Base-by-base conservation (phyloP, 2,113 vertebrate species). In the Callopanchax toddi region DNA sequence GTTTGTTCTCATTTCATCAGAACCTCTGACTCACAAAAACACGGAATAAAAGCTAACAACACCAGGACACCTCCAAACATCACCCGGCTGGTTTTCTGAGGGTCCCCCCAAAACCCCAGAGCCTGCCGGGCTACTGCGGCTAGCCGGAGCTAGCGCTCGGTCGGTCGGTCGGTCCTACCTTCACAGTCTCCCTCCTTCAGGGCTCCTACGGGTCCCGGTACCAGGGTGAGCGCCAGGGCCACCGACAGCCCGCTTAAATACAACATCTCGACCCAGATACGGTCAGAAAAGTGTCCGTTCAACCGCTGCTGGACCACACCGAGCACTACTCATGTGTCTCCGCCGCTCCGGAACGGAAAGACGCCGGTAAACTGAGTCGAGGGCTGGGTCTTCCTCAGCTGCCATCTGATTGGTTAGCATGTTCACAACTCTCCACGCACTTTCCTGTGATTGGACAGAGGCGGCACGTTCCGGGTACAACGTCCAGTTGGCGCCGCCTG, bases 131-230 rank as follows among this genome's bases (percentile, higher is more conserved):
- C n/a, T n/a, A n/a, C 42, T 4, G 32, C 0, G 9, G 73, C 67
- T 68, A 67, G 37, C 15, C 0, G 17, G 3, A 21, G 71, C 74
- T 51, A 62, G 10, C 52, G 5, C 16, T 18, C 9, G 37, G n/a
- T n/a, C n/a, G n/a, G n/a, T n/a, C n/a, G n/a, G n/a, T n/a, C n/a
- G n/a, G 4, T 29, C 93, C 85, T 89, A 96, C 96, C 96, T 93
- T 97, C 96, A 84, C 96, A 97, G 3, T 97, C 95, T 57, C 95
- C 95, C 3, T 94, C 92, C 16, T 91, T 93, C 68, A 96, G 83
- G 37, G 92, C 88, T 62, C 86, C 89, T 21, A 65, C 46, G 3
- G 74, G 48, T 26, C 80, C 87, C 1, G 91, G 93, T 32, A 95
- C 60, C 67, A 96, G 78, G 2, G 89, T 78, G 50, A 97, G 80